phyloP scores from a whole-genome alignment of 2,113 vertebrate genomes.

The Parotia lawesii region DNA sequence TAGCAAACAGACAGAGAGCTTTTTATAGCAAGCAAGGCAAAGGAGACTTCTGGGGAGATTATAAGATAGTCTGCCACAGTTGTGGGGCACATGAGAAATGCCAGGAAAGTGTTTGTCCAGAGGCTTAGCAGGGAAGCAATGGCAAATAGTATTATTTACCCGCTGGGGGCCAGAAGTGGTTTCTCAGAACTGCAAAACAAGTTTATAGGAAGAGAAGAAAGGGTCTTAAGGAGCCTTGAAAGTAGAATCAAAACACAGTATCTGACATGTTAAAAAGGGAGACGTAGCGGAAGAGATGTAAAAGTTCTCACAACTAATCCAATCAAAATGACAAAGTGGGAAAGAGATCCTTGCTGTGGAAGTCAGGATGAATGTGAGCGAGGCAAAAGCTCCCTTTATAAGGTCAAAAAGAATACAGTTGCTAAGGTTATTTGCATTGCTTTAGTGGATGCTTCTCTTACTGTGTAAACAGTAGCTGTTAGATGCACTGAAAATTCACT shows the following conservation, averaged over 20 bases:
- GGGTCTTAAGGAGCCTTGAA: not conserved
- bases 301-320: not conserved
- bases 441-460: not conserved
- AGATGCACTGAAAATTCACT: not conserved
- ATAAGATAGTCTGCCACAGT: not conserved
- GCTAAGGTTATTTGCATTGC: not conserved
- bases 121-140: not conserved
- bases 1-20: accelerated
- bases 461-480: not conserved
- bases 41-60: not conserved
- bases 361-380: not conserved
- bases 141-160: not conserved
- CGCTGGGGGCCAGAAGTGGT: not conserved
- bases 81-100: not conserved
- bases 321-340: not conserved
- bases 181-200: not conserved
- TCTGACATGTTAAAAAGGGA: not conserved
- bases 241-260: not conserved
- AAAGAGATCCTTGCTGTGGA: not conserved
- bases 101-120: not conserved
- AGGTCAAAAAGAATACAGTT: not conserved
- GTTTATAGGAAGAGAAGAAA: not conserved
- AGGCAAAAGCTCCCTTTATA: not conserved
- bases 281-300: accelerated
- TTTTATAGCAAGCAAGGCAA: not conserved